A percentile compares a stretch with the other conserved stretches of the same genome.
Evolutionary conservation across 1,140 invertebrate species (phyloP).

Genomic region (Camponotus pennsylvanicus): DNA sequence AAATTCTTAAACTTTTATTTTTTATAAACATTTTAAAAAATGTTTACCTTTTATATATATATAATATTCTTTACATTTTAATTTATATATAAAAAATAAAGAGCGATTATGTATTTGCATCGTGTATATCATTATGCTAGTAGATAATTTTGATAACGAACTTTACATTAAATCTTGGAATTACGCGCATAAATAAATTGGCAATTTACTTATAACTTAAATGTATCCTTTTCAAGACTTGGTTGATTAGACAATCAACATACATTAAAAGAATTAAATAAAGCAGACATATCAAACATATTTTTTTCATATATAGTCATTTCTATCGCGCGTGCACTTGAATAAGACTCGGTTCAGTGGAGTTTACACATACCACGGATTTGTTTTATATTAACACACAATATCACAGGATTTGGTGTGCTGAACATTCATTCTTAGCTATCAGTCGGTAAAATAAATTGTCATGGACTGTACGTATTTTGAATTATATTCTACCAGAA

Average conservation of each 20-base stretch:
- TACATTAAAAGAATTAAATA: slow-evolving; percentile 52
- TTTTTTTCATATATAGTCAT: slow-evolving; percentile 29
- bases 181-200: slow-evolving; percentile 15
- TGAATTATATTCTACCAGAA: slow-evolving; percentile 61
- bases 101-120: background rate
- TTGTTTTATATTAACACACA: slow-evolving; percentile 62
- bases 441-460: slow-evolving; percentile 60
- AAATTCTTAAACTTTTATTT: background rate
- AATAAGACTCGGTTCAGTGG: slow-evolving; percentile 58
- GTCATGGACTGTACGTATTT: slow-evolving; percentile 62
- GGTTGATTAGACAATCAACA: slow-evolving; percentile 44
- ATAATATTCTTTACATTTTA: background rate
- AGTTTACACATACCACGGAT: slow-evolving; percentile 45
- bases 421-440: slow-evolving; percentile 60
- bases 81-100: background rate
- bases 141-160: background rate
- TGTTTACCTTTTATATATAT: no score
- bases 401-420: slow-evolving; percentile 57
- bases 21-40: no score
- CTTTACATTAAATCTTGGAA: background rate
- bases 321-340: slow-evolving; percentile 48
- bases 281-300: slow-evolving; percentile 21
- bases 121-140: background rate
- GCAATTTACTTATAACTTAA: background rate
- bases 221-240: slow-evolving; percentile 6